These are phyloP conservation scores for Atethmia centrago DNA, from an alignment of 2,888 invertebrate species.

Conservation along the genomic window DNA sequence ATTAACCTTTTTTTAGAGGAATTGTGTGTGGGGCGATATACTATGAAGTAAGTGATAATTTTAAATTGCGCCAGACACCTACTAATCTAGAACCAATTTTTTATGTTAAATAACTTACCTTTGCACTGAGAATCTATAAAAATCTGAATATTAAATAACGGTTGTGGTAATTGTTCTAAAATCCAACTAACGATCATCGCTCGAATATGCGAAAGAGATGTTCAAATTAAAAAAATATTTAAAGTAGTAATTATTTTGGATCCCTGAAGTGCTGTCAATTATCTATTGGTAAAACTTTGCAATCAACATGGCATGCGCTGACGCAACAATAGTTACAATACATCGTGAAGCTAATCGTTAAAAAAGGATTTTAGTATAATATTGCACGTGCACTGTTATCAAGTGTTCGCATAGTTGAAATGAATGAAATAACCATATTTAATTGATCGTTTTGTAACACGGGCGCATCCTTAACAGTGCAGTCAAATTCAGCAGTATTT, in stretches of 20 bases:
- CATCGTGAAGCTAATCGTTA: conserved; percentile 51
- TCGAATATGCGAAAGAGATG: conserved; percentile 10
- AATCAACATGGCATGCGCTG: conserved; percentile 37
- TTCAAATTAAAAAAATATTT: conserved; percentile 38
- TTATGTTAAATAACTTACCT: neutral
- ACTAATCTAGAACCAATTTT: neutral
- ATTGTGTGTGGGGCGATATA: neutral
- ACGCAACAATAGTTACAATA: conserved; percentile 38
- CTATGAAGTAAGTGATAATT: neutral
- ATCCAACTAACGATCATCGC: conserved; percentile 7
- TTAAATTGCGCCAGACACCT: neutral
- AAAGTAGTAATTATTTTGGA: conserved; percentile 28
- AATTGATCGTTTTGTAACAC: conserved; percentile 26
- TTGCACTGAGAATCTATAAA: neutral
- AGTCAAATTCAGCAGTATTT: neutral
- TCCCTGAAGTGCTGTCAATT: conserved; percentile 35
- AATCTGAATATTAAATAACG: neutral
- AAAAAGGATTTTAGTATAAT: conserved; percentile 28
- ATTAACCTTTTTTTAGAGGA: neutral
- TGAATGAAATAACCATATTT: conserved; percentile 28
- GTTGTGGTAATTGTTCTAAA: conserved; percentile 19
- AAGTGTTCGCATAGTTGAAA: conserved; percentile 6
- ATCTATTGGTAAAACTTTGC: conserved; percentile 48
- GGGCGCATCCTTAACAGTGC: neutral
- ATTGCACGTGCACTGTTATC: conserved; percentile 47